Percentiles rank a stretch among this genome's conserved stretches.
phyloP scores from a whole-genome alignment of 2,113 vertebrate genomes.

The Ptilonorhynchus violaceus region DNA sequence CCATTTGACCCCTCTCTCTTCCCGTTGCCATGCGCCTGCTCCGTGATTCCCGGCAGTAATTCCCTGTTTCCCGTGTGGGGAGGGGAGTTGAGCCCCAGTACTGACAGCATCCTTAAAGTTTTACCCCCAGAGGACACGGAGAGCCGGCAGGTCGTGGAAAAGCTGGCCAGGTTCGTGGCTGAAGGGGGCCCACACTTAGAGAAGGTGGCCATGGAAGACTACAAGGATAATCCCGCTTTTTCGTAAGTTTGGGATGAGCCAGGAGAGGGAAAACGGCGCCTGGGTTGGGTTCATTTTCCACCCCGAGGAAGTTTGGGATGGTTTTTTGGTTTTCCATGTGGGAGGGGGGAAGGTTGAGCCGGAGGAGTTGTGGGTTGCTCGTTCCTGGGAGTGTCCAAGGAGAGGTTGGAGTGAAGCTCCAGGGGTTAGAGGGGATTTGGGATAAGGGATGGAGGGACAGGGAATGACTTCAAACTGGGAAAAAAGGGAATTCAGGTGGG shows the following conservation, averaged over 20 bases:
- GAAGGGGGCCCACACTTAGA: constrained; percentile 92
- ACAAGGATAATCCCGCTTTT: constrained; percentile 92
- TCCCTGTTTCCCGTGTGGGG: constrained; percentile 80
- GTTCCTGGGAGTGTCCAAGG: background rate
- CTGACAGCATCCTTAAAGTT: constrained; percentile 99
- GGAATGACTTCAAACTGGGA: background rate
- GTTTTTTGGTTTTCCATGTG: background rate
- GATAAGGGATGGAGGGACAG: background rate
- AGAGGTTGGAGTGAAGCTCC: background rate
- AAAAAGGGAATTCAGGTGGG: background rate
- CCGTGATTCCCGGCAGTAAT: constrained; percentile 73
- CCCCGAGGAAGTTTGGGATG: too few species aligned
- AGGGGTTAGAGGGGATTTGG: background rate
- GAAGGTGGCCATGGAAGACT: constrained; percentile 90
- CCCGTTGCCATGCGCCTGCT: constrained; percentile 62
- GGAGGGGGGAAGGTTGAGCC: background rate
- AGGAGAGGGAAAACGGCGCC: fast-evolving
- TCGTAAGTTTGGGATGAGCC: constrained; percentile 71
- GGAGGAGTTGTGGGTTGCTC: background rate
- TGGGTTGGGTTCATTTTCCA: too few species aligned
- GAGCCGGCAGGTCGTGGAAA: constrained; percentile 88
- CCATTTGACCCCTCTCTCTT: constrained; percentile 60
- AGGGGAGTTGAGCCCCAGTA: constrained; percentile 83
- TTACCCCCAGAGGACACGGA: constrained; percentile 98
- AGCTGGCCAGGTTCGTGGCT: constrained; percentile 94